Evolutionary conservation across 2,888 invertebrate species (phyloP), one percentile per base, ranked within the genome.

Genomic region (Ethmia dodecea): DNA sequence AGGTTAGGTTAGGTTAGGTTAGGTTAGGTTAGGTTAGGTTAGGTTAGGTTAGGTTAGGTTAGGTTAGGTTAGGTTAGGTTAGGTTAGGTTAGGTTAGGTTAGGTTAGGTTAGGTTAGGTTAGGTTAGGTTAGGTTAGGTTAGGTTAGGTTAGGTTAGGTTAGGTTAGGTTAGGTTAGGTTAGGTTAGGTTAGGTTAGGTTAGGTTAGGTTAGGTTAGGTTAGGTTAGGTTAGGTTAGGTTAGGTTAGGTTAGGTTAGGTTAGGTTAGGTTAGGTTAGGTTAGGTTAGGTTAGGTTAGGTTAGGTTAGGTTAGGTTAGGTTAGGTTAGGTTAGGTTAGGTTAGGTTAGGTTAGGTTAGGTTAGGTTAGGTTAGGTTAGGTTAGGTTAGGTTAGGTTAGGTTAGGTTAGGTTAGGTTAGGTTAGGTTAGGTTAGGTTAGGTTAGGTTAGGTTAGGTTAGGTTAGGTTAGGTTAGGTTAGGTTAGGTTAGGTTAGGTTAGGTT

Each of bases 351-450:
- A n/a, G n/a, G n/a, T n/a, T n/a, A n/a, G n/a, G 18, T 18, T 24
- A 24, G 24, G n/a, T 5, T 24, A n/a, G 6, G 24, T 5, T 6
- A 24, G 24, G n/a, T 24, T 24, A 25, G 8, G 8, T 3, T 3
- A 25, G 25, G 25, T 25, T 25, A 25, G 25, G 25, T 25, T 25
- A 25, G 25, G 25, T 25, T 25, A 25, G 25, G 25, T 25, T 25
- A 25, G 25, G 25, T 25, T 34, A 31, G 28, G 27, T 38, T 30
- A 29, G 33, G 33, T 33, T 30, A 33, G 25, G 26, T 30, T 29
- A 33, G 30, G 33, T 30, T 26, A 31, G 36, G 31, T 8, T 8
- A 18, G 18, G 18, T 8, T 18, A 8, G 8, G 18, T 18, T 8
- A 18, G 18, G 8, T 5, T 4, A 18, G 18, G 18, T n/a, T 4